Evolutionary conservation across 1,140 invertebrate genomes (phyloP).

Genomic region (Zophobas atratus): DNA sequence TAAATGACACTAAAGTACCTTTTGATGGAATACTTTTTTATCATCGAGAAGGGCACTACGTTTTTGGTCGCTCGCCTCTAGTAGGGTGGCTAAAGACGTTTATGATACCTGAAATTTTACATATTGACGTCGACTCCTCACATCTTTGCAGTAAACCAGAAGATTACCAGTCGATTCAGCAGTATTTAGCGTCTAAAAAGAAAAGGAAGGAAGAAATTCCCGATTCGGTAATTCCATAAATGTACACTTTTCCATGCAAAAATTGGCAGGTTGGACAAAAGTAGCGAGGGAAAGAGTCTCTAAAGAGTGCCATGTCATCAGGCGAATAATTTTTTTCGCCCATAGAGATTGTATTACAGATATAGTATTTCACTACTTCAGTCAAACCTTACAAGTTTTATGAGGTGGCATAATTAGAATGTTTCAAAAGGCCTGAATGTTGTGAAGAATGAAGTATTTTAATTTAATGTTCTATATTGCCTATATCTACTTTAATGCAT

Average conservation of each 20-base stretch:
- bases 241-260: background rate
- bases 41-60: constrained; percentile 85
- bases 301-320: too few species aligned
- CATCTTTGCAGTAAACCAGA: constrained; percentile 68
- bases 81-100: constrained; percentile 91
- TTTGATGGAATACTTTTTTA: constrained; percentile 89
- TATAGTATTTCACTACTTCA: too few species aligned
- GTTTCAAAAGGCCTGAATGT: too few species aligned
- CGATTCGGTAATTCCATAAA: background rate
- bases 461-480: too few species aligned
- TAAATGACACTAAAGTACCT: constrained; percentile 64
- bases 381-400: too few species aligned
- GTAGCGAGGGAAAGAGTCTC: too few species aligned
- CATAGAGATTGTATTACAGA: too few species aligned
- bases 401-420: too few species aligned
- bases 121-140: constrained; percentile 68
- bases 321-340: too few species aligned
- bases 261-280: too few species aligned
- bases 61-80: constrained; percentile 84
- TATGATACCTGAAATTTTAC: constrained; percentile 88
- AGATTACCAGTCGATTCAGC: constrained; percentile 53
- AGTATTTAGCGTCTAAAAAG: constrained; percentile 52
- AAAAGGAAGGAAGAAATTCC: constrained; percentile 27
- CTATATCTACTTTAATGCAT: too few species aligned
- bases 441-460: too few species aligned